Base-by-base conservation (phyloP, 35 echinoderm and acorn worm species). In the Ophiothrix spiculata region DNA sequence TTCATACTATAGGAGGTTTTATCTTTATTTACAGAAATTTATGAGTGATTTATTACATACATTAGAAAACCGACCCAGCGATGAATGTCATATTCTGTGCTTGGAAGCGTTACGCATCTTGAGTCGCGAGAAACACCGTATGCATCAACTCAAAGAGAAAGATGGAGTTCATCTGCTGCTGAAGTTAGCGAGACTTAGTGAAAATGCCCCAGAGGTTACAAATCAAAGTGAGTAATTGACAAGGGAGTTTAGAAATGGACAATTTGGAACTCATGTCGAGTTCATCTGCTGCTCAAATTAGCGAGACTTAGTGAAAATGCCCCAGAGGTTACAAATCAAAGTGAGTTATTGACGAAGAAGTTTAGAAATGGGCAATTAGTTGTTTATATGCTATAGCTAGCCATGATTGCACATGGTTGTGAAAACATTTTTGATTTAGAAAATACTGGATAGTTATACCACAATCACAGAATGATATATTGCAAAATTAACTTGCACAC, bases 101-200 rank as follows among this genome's bases (percentile, higher is more conserved):
- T 76, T 99, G 81, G 92, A 99, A 42, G 88, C 92, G 11, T 31
- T 99, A 15, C 89, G 92, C 33, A 99, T 99, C 73, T 75, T 99
- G 33, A 99, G 92, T 36, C 56, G 96, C 8, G 96, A 99, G 31
- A 94, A 94, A 38, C 83, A 77, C 36, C 85, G 87, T 3, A 80
- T 99, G 64, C 79, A 85, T 8, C 86, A 89, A 33, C 75, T 99
- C 45, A 81, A 87, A 32, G 75, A 91, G 64, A 85, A 87, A 36
- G 86, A 90, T 28, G 92, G 96, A 8, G 80, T 99, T 1, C 77
- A 81, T n/a, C 73, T 90, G 1, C 75, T 97, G 11, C 33, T 93
- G 14, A 90, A 85, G 39, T 64, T 90, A 25, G 95, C 95, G 15
- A 91, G 95, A 6, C 78, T 93, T 21, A 85, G 76, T 32, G 84